phyloP scores from a whole-genome alignment of 2,888 invertebrate species.

The Neoaliturus tenellus region DNA sequence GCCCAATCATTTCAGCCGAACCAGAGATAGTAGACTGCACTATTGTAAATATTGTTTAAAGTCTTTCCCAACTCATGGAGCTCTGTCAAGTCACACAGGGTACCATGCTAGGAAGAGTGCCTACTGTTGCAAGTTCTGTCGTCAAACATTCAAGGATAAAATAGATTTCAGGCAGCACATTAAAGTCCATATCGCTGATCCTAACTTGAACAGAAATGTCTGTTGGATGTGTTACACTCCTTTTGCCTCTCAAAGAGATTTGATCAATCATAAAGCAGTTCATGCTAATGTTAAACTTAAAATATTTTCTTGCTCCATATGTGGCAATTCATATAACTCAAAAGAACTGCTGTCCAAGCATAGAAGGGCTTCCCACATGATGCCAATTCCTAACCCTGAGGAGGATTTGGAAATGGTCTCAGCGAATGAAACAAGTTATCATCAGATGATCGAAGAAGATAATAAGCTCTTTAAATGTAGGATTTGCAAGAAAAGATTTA shows the following conservation, averaged over 20 bases:
- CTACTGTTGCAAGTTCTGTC: conserved; percentile 62
- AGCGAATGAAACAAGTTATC: neutral
- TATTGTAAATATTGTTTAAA: conserved; percentile 59
- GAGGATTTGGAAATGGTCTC: neutral
- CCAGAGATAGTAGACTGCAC: conserved; percentile 56
- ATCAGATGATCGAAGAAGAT: conserved; percentile 36
- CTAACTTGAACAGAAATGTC: conserved; percentile 51
- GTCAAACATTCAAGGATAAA: conserved; percentile 58
- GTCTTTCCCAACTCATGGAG: conserved; percentile 51
- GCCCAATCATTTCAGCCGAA: conserved; percentile 29
- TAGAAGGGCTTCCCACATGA: conserved; percentile 39
- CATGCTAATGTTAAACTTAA: conserved; percentile 59
- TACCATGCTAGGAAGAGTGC: conserved; percentile 49
- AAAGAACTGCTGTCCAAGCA: conserved; percentile 56
- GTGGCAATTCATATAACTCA: conserved; percentile 60
- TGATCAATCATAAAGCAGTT: conserved; percentile 55
- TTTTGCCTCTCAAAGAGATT: conserved; percentile 59
- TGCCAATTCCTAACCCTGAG: neutral
- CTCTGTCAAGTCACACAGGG: conserved; percentile 55
- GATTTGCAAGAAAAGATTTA: conserved; percentile 57
- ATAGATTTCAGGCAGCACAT: conserved; percentile 62
- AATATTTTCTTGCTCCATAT: conserved; percentile 60
- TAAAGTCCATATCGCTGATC: conserved; percentile 61
- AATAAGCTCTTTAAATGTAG: conserved; percentile 41
- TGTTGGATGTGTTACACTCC: conserved; percentile 63